Evolutionary conservation across 2,888 invertebrate species (phyloP).

Genomic region (Campoplex capitator): DNA sequence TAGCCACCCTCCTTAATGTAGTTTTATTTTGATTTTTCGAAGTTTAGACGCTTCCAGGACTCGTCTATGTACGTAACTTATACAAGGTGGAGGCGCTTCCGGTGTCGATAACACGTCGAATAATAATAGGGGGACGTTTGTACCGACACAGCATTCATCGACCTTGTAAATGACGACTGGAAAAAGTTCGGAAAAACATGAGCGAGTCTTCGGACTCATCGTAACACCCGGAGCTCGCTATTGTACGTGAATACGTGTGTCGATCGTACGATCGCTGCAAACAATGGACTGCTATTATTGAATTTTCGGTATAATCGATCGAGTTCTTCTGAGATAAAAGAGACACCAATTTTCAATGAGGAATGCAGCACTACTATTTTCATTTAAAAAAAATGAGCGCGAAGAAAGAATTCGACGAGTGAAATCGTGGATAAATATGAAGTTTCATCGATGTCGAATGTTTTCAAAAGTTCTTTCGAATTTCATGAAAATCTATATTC

Average conservation of each 20-base stretch:
- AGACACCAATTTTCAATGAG: background rate
- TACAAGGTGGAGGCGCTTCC: no score
- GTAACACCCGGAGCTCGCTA: background rate
- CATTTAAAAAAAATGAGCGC: background rate
- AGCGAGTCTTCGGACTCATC: conserved; percentile 6
- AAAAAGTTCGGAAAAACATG: conserved; percentile 42
- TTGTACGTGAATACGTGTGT: background rate
- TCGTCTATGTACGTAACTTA: no score
- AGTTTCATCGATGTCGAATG: background rate
- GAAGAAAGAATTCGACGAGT: background rate
- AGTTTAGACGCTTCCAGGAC: no score
- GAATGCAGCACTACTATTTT: no score
- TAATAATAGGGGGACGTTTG: background rate
- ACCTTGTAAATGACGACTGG: conserved; percentile 29
- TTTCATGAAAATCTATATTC: background rate
- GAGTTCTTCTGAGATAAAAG: background rate
- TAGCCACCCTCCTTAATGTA: no score
- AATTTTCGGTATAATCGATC: background rate
- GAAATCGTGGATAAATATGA: background rate
- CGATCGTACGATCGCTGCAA: background rate
- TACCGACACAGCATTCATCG: conserved; percentile 16
- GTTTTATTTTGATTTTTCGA: no score
- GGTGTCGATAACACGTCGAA: no score
- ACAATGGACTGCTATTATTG: background rate
- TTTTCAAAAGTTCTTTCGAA: background rate